A percentile compares a stretch with the other conserved stretches of the same genome.
Conservation (phyloP, 2,113 vertebrate genomes). For the Ptilonorhynchus violaceus region DNA sequence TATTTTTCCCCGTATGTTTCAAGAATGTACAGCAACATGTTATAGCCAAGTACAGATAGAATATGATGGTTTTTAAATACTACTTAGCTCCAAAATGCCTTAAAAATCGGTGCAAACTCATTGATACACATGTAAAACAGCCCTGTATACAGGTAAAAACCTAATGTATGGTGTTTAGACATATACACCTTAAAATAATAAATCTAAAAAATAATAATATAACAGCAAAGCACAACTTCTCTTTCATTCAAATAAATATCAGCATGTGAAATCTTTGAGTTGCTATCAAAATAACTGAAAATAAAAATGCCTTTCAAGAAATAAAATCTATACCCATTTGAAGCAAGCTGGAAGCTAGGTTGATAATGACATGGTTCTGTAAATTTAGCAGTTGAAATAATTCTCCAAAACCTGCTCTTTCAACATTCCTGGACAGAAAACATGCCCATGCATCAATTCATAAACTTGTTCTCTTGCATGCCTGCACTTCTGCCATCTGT, state of each 20-base stretch:
- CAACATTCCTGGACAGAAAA: conserved; percentile 39
- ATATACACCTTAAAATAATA: background rate
- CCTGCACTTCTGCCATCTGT: conserved; percentile 32
- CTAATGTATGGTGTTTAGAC: background rate
- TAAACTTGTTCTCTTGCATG: conserved; percentile 42
- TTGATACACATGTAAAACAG: background rate
- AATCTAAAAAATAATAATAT: background rate
- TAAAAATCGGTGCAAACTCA: background rate
- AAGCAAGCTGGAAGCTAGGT: background rate
- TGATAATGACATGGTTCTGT: background rate
- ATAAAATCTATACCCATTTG: background rate
- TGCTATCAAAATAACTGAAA: background rate
- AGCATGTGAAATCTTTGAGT: background rate
- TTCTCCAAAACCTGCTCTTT: conserved; percentile 31
- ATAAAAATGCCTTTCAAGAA: background rate
- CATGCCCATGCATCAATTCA: background rate
- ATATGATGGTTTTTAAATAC: background rate
- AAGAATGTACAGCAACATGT: background rate
- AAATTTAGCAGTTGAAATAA: background rate
- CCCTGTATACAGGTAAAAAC: background rate
- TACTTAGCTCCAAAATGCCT: background rate
- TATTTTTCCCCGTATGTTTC: background rate
- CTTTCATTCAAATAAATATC: background rate
- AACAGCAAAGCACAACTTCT: background rate
- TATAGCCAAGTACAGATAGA: background rate